Evolutionary conservation across 2,888 invertebrate species (phyloP).

Genomic region (Caenorhabditis macrosperma): DNA sequence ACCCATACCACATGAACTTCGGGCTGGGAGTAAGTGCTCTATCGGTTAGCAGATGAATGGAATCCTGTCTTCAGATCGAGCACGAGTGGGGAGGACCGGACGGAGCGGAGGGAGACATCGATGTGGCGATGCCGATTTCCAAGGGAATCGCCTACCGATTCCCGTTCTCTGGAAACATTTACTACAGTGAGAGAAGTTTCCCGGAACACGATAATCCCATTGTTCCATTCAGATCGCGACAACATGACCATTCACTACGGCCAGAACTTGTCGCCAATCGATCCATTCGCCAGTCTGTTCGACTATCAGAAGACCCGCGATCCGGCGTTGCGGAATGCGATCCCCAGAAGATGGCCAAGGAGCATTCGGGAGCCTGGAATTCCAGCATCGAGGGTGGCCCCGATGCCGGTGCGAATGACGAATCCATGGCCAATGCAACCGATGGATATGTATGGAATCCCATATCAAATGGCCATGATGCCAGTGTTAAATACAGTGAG

Average conservation of each 20-base stretch:
- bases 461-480: conserved; percentile 44
- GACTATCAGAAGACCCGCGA: conserved; percentile 67
- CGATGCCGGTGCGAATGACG: not conserved
- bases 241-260: conserved; percentile 75
- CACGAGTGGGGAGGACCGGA: conserved; percentile 72
- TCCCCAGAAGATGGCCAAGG: conserved; percentile 53
- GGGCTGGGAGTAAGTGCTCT: conserved; percentile 65
- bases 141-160: conserved; percentile 74
- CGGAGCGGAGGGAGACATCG: conserved; percentile 74
- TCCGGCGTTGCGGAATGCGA: conserved; percentile 44
- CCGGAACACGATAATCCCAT: too few species aligned
- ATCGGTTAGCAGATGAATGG: not conserved
- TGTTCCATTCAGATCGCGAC: conserved; percentile 70
- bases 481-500: conserved; percentile 24
- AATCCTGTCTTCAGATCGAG: conserved; percentile 60
- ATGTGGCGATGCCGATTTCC: conserved; percentile 71
- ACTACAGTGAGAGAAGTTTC: conserved; percentile 59
- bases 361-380: conserved; percentile 16
- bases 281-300: conserved; percentile 70
- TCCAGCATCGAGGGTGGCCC: too few species aligned
- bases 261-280: conserved; percentile 72
- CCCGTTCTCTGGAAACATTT: conserved; percentile 74
- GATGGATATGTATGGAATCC: conserved; percentile 11
- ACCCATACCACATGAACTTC: conserved; percentile 70
- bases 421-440: not conserved